Conservation (phyloP, 2,888 invertebrate species). For the Papilio elwesi region DNA sequence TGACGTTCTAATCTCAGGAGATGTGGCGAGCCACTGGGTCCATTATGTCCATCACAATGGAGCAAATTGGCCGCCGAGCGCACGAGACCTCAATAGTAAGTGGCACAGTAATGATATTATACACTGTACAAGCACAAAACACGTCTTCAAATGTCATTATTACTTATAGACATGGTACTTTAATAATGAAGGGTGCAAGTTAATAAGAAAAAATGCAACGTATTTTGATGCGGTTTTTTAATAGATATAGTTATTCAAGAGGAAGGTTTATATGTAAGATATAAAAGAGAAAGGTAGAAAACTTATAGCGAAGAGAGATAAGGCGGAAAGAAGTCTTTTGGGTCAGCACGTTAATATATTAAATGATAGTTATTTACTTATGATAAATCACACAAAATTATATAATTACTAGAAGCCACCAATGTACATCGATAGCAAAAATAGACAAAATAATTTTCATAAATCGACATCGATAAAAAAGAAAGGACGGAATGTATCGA, state of each 20-base stretch:
- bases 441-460: constrained; percentile 12
- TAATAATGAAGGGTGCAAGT: not conserved
- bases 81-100: constrained; percentile 23
- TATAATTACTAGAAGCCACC: too few species aligned
- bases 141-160: not conserved
- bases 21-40: constrained; percentile 23
- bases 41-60: constrained; percentile 26
- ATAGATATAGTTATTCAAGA: too few species aligned
- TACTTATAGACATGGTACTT: not conserved
- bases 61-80: constrained; percentile 24
- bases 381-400: too few species aligned
- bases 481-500: constrained; percentile 27
- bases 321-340: too few species aligned
- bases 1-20: constrained; percentile 25
- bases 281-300: too few species aligned
- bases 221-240: too few species aligned
- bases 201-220: too few species aligned
- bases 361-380: too few species aligned
- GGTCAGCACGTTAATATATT: too few species aligned
- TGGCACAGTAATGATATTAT: constrained; percentile 30
- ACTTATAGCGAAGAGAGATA: too few species aligned
- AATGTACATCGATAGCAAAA: not conserved
- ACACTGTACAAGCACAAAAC: not conserved
- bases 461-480: constrained; percentile 24
- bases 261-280: too few species aligned